Conservation (phyloP, 2,113 vertebrate species). For the Festucalex cinctus region DNA sequence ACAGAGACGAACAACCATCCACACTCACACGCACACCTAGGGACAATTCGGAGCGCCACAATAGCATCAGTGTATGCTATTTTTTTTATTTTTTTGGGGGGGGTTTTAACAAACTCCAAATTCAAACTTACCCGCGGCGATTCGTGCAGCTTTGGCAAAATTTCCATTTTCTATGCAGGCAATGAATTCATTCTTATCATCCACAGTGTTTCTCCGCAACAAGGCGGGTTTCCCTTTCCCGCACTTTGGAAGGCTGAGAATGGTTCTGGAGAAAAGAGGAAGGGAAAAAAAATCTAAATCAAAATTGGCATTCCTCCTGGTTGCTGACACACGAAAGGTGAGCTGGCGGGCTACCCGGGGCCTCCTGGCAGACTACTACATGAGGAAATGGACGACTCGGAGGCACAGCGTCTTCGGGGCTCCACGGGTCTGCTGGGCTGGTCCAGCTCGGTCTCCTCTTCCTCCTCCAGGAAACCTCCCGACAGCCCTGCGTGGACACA, state of each 20-base stretch:
- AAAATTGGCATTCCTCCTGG: too few relatives aligned
- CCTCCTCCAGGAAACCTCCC: constrained; percentile 82
- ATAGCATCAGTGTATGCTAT: too few relatives aligned
- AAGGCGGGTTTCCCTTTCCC: constrained; percentile 94
- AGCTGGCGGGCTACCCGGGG: constrained; percentile 71
- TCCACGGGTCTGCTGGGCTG: constrained; percentile 70
- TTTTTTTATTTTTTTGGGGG: background rate
- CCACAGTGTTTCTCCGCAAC: constrained; percentile 88
- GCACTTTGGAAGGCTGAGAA: constrained; percentile 83
- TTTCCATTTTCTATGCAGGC: constrained; percentile 95
- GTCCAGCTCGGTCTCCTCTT: constrained; percentile 70
- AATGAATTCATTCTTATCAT: constrained; percentile 91
- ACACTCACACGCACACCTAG: too few relatives aligned
- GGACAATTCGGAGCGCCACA: too few relatives aligned
- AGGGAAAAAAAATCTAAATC: background rate
- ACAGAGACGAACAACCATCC: too few relatives aligned
- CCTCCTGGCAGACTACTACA: constrained; percentile 87
- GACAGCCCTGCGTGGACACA: constrained; percentile 76
- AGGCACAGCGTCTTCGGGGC: constrained; percentile 88
- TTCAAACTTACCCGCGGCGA: constrained; percentile 83
- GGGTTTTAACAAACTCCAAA: background rate
- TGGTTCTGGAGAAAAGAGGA: constrained; percentile 32
- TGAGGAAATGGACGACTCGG: constrained; percentile 94
- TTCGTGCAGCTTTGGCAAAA: constrained; percentile 92
- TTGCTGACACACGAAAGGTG: background rate